A percentile compares a stretch with the other conserved stretches of the same genome.
Evolutionary conservation across 2,113 vertebrate genomes (phyloP).

Genomic region (Macroglossus sobrinus): DNA sequence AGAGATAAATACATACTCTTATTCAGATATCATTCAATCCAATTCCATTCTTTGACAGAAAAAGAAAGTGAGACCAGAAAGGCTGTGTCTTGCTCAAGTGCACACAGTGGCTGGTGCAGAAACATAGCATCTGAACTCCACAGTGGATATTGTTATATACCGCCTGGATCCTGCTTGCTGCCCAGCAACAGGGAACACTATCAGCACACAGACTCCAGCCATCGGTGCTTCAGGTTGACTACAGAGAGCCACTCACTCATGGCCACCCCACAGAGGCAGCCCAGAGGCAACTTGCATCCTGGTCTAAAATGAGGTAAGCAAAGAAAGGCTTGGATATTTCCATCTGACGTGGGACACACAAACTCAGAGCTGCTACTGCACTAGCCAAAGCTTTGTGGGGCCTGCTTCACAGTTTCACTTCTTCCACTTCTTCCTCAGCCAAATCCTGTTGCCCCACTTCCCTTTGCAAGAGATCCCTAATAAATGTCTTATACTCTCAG

Average conservation of each 20-base stretch:
- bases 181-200: rapidly evolving
- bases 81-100: neutral
- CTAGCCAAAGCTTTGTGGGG: neutral
- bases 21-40: neutral
- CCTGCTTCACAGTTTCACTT: neutral
- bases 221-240: rapidly evolving
- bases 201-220: no score
- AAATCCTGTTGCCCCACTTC: neutral
- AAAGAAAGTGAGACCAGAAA: neutral
- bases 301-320: neutral
- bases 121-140: rapidly evolving
- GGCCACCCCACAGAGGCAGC: neutral
- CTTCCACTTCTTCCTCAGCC: neutral
- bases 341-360: neutral
- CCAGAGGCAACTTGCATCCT: neutral
- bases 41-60: neutral
- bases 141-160: rapidly evolving
- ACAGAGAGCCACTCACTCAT: neutral
- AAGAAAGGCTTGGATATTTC: neutral
- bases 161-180: rapidly evolving
- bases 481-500: neutral
- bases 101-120: neutral
- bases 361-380: neutral
- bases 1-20: neutral
- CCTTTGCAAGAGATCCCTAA: neutral